Evolutionary conservation across 1,140 invertebrate species (phyloP), one percentile per base, ranked within the genome.

Genomic region (Cydia fagiglandana): DNA sequence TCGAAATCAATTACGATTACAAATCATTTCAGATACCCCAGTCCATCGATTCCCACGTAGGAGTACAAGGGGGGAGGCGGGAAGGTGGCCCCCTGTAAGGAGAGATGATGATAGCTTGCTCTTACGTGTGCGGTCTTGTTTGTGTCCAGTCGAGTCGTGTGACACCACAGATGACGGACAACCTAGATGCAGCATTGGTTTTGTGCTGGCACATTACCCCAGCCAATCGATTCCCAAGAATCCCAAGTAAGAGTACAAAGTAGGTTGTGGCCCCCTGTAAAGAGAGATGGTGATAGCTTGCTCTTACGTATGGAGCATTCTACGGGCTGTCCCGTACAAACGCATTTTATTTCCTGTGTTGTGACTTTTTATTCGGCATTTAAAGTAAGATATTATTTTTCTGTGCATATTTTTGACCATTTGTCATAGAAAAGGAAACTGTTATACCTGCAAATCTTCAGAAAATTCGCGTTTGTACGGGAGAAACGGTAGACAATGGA

Each of bases 91-190:
- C 78, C 87, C 79, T 74, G 66, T 77, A 78, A 86, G 87, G 84
- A 85, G 86, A 84, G 80, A 84, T 85, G 83, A 86, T 87, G 80
- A 86, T 85, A 77, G 82, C 80, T 78, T 82, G 81, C 79, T 86
- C 85, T 87, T 85, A 88, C 84, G 83, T 87, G 61, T 88, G 87
- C 85, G 87, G 90, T 90, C 88, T 87, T 90, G 88, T 90, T 90
- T 88, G 87, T 88, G 90, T 88, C 88, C 86, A 90, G 80, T 79
- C 76, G 78, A 76, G 74, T 85, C 81, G 73, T 81, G 79, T 81
- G 74, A 2, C n/a, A 56, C 3, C 53, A 17, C n/a, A 56, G 53
- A 56, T 56, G 13, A 56, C n/a, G 6, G 5, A 17, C 6, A 15
- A 7, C 4, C 53, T 17, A 17, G 53, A 17, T 56, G 53, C 13